These are phyloP conservation scores for Pangasius macronema DNA, from an alignment of 2,797 vertebrate genomes.

Conservation along the genomic window DNA sequence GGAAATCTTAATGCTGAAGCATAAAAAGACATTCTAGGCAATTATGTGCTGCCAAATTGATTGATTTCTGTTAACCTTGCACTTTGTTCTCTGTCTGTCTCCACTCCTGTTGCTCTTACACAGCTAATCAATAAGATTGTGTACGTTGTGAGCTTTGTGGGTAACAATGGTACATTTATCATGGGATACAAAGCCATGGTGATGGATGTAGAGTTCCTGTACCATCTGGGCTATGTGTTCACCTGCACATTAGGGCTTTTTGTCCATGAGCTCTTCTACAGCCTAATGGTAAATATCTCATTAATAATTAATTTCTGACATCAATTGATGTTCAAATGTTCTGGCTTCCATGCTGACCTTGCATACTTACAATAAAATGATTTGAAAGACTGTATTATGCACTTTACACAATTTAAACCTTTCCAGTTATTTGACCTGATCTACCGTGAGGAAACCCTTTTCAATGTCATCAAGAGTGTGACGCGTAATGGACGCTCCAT, in stretches of 20 bases:
- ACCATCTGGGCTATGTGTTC: conserved; percentile 90
- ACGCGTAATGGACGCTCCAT: conserved; percentile 96
- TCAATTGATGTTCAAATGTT: background rate
- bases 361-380: background rate
- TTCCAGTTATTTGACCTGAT: conserved; percentile 92
- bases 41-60: background rate
- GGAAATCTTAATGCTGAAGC: background rate
- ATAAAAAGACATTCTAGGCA: too few species aligned
- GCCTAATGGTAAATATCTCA: conserved; percentile 82
- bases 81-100: background rate
- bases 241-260: conserved; percentile 92
- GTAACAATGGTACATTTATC: conserved; percentile 97
- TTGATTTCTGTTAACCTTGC: conserved; percentile 8
- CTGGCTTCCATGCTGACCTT: background rate
- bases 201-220: conserved; percentile 95
- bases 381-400: background rate
- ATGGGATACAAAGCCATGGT: conserved; percentile 96
- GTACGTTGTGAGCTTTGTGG: conserved; percentile 96
- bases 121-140: conserved; percentile 96
- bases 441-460: conserved; percentile 95
- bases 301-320: background rate
- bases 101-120: conserved; percentile 7
- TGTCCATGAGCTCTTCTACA: conserved; percentile 95
- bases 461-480: conserved; percentile 97
- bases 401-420: background rate